phyloP scores from a whole-genome alignment of 1,140 invertebrate genomes.

The Drosophila pruinosa region DNA sequence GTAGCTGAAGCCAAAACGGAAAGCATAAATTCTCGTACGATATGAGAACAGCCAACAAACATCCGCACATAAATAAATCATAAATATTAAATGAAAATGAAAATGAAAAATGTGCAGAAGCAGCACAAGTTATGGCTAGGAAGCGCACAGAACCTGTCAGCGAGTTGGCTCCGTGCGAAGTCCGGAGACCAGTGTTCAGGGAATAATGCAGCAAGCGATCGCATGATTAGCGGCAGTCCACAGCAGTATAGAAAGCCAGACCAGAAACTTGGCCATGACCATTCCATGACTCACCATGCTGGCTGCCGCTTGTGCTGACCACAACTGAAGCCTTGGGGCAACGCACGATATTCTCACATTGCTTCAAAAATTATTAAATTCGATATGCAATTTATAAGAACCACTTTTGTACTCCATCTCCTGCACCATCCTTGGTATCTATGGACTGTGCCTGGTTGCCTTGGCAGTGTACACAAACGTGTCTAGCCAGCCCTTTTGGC shows the following conservation, averaged over 20 bases:
- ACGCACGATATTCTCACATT: slow-evolving; percentile 68
- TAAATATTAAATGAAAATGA: slow-evolving; percentile 80
- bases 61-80: slow-evolving; percentile 80
- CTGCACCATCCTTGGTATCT: slow-evolving; percentile 1
- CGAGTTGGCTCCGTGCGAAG: slow-evolving; percentile 19
- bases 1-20: slow-evolving; percentile 66
- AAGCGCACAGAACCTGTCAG: slow-evolving; percentile 77
- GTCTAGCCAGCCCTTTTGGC: slow-evolving; percentile 58
- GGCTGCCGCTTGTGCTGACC: background rate
- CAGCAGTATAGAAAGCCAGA: slow-evolving; percentile 1
- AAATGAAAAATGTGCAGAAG: slow-evolving; percentile 68
- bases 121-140: slow-evolving; percentile 38
- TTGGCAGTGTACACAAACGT: background rate
- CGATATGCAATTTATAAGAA: slow-evolving; percentile 78
- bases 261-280: slow-evolving; percentile 1
- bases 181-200: background rate
- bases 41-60: slow-evolving; percentile 76
- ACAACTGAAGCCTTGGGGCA: slow-evolving; percentile 31
- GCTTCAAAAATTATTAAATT: slow-evolving; percentile 71
- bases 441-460: background rate
- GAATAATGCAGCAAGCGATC: slow-evolving; percentile 67
- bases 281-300: slow-evolving; percentile 32
- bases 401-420: background rate
- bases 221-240: slow-evolving; percentile 74
- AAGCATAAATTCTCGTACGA: slow-evolving; percentile 76